phyloP scores from a whole-genome alignment of 92 coral and sea anemone species.

The Umimayanthus kanabou region DNA sequence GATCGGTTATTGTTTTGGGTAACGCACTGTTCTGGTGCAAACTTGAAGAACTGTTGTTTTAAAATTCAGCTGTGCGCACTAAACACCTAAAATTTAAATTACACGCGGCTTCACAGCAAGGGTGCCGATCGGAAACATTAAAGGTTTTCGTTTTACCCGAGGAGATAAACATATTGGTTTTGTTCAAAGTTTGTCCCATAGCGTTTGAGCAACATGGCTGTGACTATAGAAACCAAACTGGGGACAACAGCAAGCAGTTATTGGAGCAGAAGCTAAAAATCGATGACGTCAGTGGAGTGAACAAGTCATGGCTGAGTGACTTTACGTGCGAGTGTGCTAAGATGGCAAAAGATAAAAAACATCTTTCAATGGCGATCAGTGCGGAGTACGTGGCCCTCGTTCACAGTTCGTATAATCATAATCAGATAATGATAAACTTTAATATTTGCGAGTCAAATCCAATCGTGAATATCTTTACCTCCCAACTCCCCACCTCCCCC shows the following conservation, averaged over 20 bases:
- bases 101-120: too few relatives aligned
- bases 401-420: not conserved
- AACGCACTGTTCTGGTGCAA: too few relatives aligned
- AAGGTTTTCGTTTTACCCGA: too few relatives aligned
- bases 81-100: too few relatives aligned
- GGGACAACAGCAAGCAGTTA: not conserved
- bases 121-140: too few relatives aligned
- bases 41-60: too few relatives aligned
- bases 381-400: not conserved
- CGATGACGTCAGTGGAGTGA: not conserved
- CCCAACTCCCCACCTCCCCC: too few relatives aligned
- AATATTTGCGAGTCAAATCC: too few relatives aligned
- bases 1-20: too few relatives aligned
- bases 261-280: not conserved
- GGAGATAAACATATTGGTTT: not conserved
- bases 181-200: not conserved
- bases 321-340: not conserved
- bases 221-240: not conserved
- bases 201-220: not conserved
- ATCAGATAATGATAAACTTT: too few relatives aligned
- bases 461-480: too few relatives aligned
- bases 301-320: not conserved
- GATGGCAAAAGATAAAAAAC: not conserved
- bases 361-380: not conserved
- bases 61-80: too few relatives aligned